phyloP scores from a whole-genome alignment of 2,888 invertebrate species.

The Drosophila lutescens region DNA sequence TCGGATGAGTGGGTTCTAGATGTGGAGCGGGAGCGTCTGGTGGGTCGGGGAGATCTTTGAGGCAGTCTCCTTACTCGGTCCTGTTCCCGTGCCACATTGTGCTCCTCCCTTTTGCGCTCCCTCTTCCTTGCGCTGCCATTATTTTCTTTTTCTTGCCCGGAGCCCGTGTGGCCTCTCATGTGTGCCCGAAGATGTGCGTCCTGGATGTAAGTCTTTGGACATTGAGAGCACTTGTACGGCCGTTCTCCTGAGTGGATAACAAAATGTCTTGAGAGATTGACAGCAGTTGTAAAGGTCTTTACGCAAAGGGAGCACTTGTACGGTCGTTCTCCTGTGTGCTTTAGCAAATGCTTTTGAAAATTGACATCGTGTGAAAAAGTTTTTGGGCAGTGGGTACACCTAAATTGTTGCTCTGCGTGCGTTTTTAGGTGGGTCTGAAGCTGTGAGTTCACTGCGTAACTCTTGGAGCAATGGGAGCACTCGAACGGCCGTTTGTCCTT shows the following conservation, averaged over 20 bases:
- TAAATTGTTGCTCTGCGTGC: not conserved
- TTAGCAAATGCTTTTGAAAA: too few species aligned
- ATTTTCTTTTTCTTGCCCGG: constrained; percentile 17
- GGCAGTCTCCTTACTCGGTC: constrained; percentile 55
- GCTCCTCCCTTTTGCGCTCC: constrained; percentile 21
- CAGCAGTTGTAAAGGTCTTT: not conserved
- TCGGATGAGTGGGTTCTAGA: too few species aligned
- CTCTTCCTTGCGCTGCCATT: not conserved
- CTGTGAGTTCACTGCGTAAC: not conserved
- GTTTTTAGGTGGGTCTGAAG: not conserved
- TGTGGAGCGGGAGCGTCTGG: constrained; percentile 26
- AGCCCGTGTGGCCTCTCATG: not conserved
- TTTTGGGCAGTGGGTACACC: too few species aligned
- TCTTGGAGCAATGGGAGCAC: not conserved
- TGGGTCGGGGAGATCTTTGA: constrained; percentile 25
- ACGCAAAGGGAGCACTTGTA: not conserved
- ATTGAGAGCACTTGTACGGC: not conserved
- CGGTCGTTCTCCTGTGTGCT: not conserved
- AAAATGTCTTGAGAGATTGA: not conserved
- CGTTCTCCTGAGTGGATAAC: not conserved
- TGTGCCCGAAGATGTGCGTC: not conserved
- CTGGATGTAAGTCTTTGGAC: not conserved
- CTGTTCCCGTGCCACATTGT: constrained; percentile 42
- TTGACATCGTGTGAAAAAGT: too few species aligned
- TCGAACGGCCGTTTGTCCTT: not conserved